phyloP scores from a whole-genome alignment of 1,140 invertebrate genomes.

The Olivierus martensii region DNA sequence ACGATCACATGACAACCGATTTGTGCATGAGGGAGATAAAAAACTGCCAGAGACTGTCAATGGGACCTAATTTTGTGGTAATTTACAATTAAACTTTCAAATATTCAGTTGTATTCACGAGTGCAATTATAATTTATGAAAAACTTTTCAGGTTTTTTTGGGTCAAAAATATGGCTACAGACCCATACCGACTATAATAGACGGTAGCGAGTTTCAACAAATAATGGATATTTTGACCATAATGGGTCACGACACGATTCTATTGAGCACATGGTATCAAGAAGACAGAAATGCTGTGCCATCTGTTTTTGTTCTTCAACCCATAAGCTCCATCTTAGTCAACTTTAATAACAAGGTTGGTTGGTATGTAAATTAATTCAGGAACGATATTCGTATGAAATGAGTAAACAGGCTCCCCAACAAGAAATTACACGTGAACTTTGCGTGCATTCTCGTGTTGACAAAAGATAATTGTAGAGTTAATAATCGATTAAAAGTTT shows the following conservation, averaged over 20 bases:
- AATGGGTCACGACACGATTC: conserved; percentile 56
- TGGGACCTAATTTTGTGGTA: conserved; percentile 96
- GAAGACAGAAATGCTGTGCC: conserved; percentile 88
- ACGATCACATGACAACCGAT: conserved; percentile 98
- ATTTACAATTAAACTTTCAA: conserved; percentile 18
- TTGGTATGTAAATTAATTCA: too few species aligned
- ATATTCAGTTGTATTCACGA: not conserved
- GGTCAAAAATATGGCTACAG: conserved; percentile 98
- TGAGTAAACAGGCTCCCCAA: too few species aligned
- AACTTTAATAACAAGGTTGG: conserved; percentile 96
- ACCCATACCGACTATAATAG: conserved; percentile 87
- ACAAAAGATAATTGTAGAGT: too few species aligned
- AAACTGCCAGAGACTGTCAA: conserved; percentile 91
- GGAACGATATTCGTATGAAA: too few species aligned
- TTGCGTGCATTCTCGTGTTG: too few species aligned
- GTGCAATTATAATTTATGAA: not conserved
- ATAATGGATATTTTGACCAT: conserved; percentile 64
- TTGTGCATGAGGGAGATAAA: conserved; percentile 96
- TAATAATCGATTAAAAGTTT: too few species aligned
- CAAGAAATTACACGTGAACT: too few species aligned
- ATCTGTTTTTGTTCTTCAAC: conserved; percentile 82
- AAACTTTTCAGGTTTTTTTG: conserved; percentile 57
- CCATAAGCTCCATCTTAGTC: conserved; percentile 89
- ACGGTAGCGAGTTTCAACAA: conserved; percentile 78
- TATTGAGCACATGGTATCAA: conserved; percentile 90